Evolutionary conservation across 2,797 vertebrate genomes (phyloP), one percentile per base, ranked within the genome.

Genomic region (Pseudochaenichthys georgianus): DNA sequence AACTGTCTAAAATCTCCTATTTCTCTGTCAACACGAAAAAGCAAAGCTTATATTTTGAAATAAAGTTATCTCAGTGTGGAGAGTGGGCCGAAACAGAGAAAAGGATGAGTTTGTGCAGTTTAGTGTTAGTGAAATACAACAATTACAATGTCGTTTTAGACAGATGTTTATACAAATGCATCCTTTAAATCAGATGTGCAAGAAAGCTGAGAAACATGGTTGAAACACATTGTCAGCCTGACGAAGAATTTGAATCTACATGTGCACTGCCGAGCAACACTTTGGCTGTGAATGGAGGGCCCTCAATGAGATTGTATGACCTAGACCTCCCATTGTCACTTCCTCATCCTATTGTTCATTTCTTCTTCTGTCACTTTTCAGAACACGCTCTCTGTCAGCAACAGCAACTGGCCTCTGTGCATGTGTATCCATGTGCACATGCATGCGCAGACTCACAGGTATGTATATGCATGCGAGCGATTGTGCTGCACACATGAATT

Each of bases 401-500:
- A 43, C 62, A 78, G 48, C 63, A 62, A 60, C 60, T 51, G 11
- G 3, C 41, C 48, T 6, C n/a, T n/a, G 17, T 31, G 45, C 3
- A 55, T 45, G 38, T 38, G 43, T 48, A 19, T 62, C 43, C 5
- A 60, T 74, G 43, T 69, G 46, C 45, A 23, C 34, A 61, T 34
- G 46, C 31, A 61, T 58, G 43, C 1, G 9, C 47, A 48, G 60
- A 43, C 64, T 64, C 52, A 51, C 50, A 67, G 21, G 61, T 72
- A 59, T 38, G 48, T 72, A 50, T 70, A 75, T 47, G n/a, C 48
- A 73, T 67, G 45, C 50, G 34, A 53, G 62, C 55, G 47, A 52
- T 63, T 81, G 73, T 57, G 63, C 48, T 65, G 34, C 59, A 61
- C 71, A 73, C 72, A 69, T 77, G 65, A 62, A 71, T 78, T 38